phyloP scores from a whole-genome alignment of 2,113 vertebrate species.

The Motacilla alba region DNA sequence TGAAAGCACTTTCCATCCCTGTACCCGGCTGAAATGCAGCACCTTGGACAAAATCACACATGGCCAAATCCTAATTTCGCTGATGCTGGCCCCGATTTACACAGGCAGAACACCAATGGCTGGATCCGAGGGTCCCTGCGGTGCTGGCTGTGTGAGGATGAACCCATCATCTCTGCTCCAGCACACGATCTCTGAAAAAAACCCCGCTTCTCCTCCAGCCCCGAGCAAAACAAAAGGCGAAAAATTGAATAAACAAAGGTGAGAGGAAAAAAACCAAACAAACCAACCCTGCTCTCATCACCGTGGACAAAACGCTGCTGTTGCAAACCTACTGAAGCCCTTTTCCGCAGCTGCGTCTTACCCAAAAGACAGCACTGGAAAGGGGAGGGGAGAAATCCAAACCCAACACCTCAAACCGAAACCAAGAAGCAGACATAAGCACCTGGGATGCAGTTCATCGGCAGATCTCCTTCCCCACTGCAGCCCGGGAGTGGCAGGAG shows the following conservation, averaged over 20 bases:
- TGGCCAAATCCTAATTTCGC: not conserved
- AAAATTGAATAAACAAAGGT: not conserved
- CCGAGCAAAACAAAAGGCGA: not conserved
- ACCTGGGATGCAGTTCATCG: slow-evolving; percentile 72
- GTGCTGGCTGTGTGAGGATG: not conserved
- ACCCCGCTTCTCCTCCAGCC: not conserved
- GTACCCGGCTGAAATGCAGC: not conserved
- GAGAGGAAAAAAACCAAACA: not conserved
- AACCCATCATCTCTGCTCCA: not conserved
- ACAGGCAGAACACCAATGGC: not conserved
- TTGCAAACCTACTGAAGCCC: not conserved
- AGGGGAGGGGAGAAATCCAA: not conserved
- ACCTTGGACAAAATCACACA: not conserved
- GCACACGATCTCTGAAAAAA: not conserved
- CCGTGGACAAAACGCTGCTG: not conserved
- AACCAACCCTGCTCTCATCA: not conserved
- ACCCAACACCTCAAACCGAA: not conserved
- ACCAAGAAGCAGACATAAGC: not conserved
- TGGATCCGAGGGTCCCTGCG: not conserved
- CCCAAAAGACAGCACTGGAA: not conserved
- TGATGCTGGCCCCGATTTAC: not conserved
- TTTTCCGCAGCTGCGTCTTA: not conserved
- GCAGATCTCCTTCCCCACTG: slow-evolving; percentile 36
- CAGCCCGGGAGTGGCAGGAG: not conserved
- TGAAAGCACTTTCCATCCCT: not conserved